These are phyloP conservation scores for Petrophora chlorosata DNA, from an alignment of 2,888 invertebrate genomes.

Conservation along the genomic window DNA sequence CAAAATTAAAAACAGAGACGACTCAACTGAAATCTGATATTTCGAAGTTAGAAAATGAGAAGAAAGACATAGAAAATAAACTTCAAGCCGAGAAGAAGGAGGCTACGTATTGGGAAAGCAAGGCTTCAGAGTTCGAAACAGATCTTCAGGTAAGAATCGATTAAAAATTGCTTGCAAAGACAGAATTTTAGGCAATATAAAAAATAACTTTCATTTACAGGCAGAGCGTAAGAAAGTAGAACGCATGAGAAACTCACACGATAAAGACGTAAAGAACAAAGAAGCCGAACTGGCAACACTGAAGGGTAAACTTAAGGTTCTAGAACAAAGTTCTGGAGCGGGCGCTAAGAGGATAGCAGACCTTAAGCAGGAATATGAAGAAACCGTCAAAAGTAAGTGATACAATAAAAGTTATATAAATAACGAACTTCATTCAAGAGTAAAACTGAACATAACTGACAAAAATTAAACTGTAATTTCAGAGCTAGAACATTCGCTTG, in stretches of 20 bases:
- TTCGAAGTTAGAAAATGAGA: constrained; percentile 74
- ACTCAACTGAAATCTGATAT: constrained; percentile 71
- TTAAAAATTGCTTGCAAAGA: too few relatives aligned
- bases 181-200: too few relatives aligned
- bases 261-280: constrained; percentile 90
- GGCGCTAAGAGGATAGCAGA: constrained; percentile 86
- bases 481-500: constrained; percentile 87
- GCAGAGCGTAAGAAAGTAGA: constrained; percentile 87
- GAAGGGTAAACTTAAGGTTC: constrained; percentile 87
- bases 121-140: constrained; percentile 84
- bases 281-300: constrained; percentile 90
- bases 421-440: too few relatives aligned
- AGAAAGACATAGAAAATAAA: constrained; percentile 86
- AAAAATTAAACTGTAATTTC: too few relatives aligned
- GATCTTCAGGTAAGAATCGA: constrained; percentile 77
- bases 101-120: constrained; percentile 85
- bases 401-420: too few relatives aligned
- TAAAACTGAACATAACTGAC: too few relatives aligned
- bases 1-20: constrained; percentile 68
- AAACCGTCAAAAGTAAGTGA: constrained; percentile 86
- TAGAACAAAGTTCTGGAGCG: constrained; percentile 85
- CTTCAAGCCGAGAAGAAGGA: constrained; percentile 85
- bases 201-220: constrained; percentile 48
- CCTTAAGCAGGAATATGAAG: constrained; percentile 87
- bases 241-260: constrained; percentile 86